These are phyloP conservation scores for Tricholauxania praeusta DNA, from an alignment of 2,888 invertebrate species.

Conservation along the genomic window DNA sequence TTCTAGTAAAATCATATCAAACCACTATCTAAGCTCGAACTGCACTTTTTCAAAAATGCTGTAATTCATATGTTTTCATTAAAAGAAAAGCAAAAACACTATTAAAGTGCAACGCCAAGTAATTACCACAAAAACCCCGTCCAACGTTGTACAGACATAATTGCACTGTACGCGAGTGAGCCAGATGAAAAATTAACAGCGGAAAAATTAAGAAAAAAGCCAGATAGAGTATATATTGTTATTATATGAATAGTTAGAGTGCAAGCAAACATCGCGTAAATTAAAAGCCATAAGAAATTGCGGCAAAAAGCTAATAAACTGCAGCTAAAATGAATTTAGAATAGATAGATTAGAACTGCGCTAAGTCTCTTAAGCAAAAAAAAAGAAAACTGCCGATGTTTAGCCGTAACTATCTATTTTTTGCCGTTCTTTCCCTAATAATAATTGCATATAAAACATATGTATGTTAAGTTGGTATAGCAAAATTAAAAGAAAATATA, in stretches of 20 bases:
- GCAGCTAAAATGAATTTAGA: constrained; percentile 33
- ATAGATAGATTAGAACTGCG: constrained; percentile 21
- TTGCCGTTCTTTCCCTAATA: background rate
- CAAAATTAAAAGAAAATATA: constrained; percentile 20
- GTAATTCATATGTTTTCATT: constrained; percentile 11
- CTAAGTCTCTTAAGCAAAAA: too few relatives aligned
- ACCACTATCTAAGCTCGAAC: too few relatives aligned
- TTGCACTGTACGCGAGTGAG: constrained; percentile 30
- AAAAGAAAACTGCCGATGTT: background rate
- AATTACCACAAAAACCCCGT: constrained; percentile 37
- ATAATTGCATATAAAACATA: constrained; percentile 22
- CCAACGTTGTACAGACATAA: constrained; percentile 16
- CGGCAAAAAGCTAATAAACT: constrained; percentile 40
- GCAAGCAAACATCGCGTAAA: too few relatives aligned
- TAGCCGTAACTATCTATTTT: constrained; percentile 11
- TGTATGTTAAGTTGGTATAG: constrained; percentile 12
- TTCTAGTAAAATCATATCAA: constrained; percentile 29
- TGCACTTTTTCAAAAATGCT: background rate
- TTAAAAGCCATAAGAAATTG: constrained; percentile 37
- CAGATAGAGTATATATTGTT: background rate
- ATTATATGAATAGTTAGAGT: background rate
- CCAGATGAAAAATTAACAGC: constrained; percentile 29
- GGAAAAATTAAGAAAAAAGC: constrained; percentile 23
- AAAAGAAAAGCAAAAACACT: background rate
- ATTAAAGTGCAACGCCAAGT: constrained; percentile 37